Evolutionary conservation across 2,797 vertebrate species (phyloP).

Genomic region (Phyllotis vaccarum): DNA sequence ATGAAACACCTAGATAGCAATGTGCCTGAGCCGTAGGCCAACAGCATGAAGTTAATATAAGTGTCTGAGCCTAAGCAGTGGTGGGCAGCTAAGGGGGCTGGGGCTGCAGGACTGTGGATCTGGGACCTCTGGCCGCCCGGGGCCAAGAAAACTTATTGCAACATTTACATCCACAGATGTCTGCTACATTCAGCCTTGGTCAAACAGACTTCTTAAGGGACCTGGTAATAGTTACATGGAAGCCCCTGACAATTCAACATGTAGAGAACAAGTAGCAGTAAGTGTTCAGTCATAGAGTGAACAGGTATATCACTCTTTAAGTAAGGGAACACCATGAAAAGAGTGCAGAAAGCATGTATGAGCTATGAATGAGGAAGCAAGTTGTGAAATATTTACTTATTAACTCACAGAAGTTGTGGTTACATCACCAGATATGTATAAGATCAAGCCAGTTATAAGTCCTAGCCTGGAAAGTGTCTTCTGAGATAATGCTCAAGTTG

Average conservation of each 20-base stretch:
- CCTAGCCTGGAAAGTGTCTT: background rate
- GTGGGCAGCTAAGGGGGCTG: too few relatives aligned
- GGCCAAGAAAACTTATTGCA: too few relatives aligned
- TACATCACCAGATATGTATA: background rate
- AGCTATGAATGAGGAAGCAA: background rate
- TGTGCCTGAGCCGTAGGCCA: too few relatives aligned
- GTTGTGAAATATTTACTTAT: background rate
- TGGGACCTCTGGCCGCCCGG: too few relatives aligned
- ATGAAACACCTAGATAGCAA: too few relatives aligned
- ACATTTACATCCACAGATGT: background rate
- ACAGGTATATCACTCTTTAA: background rate
- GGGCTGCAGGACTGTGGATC: too few relatives aligned
- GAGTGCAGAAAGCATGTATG: background rate
- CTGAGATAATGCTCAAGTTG: background rate
- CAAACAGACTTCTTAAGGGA: background rate
- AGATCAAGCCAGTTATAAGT: background rate
- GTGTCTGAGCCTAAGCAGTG: too few relatives aligned
- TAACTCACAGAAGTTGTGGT: background rate
- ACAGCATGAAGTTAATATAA: too few relatives aligned
- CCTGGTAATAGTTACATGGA: background rate
- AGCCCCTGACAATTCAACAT: background rate
- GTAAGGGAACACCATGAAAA: background rate
- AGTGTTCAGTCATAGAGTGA: background rate
- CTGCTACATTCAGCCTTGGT: background rate
- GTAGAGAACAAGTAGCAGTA: background rate